Base-by-base conservation (phyloP, 2,888 invertebrate species). In the Exephanes ischioxanthus region DNA sequence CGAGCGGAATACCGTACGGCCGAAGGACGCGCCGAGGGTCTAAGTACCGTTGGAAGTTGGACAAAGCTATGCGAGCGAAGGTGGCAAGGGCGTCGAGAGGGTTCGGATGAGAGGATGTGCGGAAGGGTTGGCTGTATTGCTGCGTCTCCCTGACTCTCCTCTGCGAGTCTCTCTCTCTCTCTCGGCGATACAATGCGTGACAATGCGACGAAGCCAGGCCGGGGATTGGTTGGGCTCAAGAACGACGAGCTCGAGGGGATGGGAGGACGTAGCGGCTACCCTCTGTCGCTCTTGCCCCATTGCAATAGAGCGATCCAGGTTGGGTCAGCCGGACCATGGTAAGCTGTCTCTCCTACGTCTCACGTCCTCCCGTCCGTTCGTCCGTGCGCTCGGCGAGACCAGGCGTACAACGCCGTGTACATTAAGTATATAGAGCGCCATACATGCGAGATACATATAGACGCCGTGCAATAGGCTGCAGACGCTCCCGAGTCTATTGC, bases 321-420 rank as follows among this genome's bases (percentile, higher is more conserved):
- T 77, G 85, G 68, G 80, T 87, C 84, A 84, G 78, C 85, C 76
- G 68, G 82, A 85, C 83, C 87, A 45, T 63, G 83, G 76, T 66
- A 83, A 88, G 77, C 81, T 80, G 84, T 87, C 87, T 86, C 83
- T 78, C 67, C 80, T 63, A 61, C 61, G 63, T 66, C 85, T 82
- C 77, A 73, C 72, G 58, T 84, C 76, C 76, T 63, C 84, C 80
- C 55, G 66, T 51, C 22, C 76, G 63, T 83, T 73, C 76, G 66
- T 83, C 73, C 66, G 70, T 51, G 41, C 77, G 68, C 81, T 33
- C 67, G 75, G 53, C 22, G 63, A 63, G 63, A 63, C 16, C 66
- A 33, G 14, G 16, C 22, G 80, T 48, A 77, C 58, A 71, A 68
- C 63, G 76, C 67, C 22, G 51, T 33, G 48, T 63, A 33, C 22